Evolutionary conservation across 2,113 vertebrate species (phyloP), one percentile per base, ranked within the genome.

Genomic region (Formicarius rufipectus): DNA sequence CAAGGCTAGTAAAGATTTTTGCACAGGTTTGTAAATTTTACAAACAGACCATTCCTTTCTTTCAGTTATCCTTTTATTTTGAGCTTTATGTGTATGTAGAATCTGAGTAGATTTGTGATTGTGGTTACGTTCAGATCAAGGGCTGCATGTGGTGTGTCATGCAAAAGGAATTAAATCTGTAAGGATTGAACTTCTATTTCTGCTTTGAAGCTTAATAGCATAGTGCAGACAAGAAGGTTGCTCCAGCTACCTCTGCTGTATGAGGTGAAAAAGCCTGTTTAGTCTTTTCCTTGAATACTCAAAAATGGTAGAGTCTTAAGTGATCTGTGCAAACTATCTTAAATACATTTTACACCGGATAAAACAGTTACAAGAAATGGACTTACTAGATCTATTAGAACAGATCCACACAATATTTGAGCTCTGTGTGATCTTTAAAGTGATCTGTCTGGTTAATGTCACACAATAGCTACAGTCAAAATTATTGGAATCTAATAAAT

Each of bases 1-100:
- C 98, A 90, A 98, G 99, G 76, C 98, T 99, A 64, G 99, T 99
- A 55, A 99, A 99, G 97, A 99, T 99, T 89, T 99, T 99, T 98
- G 99, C 99, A 59, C 99, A 99, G 99, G 99, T 99, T 96, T 44
- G 98, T 97, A 67, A 56, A 37, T 72, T 92, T 68, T 63, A 37
- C 14, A 25, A 35, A 22, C 30, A 67, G 47, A 75, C 7, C 10
- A 20, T 4, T 67, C 35, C 20, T 69, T 77, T 74, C 17, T 47
- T 62, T 21, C 74, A 45, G 12, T 39, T 66, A 10, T 7, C 15
- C 37, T 64, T 85, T 39, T 35, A 22, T 69, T 80, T 75, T 76
- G 20, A 90, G 30, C 24, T 73, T 62, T 15, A 13, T 62, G 4
- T 21, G 1, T 37, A 1, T 30, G 14, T 56, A 28, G 40, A 64